Conservation (phyloP, 2,797 vertebrate species). For the Ateles fusciceps region DNA sequence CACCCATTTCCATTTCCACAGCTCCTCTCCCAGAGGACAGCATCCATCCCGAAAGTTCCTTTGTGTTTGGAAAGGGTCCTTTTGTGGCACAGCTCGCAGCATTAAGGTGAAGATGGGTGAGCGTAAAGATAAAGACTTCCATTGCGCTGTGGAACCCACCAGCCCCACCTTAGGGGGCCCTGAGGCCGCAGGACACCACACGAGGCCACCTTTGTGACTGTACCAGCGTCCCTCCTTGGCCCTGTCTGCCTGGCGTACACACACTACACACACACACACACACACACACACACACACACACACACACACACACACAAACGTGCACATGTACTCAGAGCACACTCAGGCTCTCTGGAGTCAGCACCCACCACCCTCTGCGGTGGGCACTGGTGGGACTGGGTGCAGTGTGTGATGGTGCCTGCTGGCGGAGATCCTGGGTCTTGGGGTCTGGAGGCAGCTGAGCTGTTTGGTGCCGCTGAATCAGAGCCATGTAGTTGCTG, state of each 20-base stretch:
- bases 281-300: accelerated
- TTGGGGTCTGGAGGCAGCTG: not conserved
- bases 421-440: not conserved
- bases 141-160: accelerated
- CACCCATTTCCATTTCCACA: accelerated
- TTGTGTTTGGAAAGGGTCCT: not conserved
- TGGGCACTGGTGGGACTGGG: not conserved
- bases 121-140: not conserved
- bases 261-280: accelerated
- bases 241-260: not conserved
- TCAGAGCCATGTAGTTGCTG: accelerated
- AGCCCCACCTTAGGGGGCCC: accelerated
- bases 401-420: accelerated
- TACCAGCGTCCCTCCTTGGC: accelerated
- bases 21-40: not conserved
- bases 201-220: not conserved
- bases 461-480: not conserved
- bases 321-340: not conserved
- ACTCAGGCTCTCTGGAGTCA: not conserved
- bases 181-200: accelerated
- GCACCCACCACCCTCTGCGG: accelerated
- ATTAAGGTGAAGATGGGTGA: too few species aligned
- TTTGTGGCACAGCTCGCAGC: not conserved
- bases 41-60: not conserved
- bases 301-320: accelerated